Evolutionary conservation across 2,113 vertebrate genomes (phyloP).

Genomic region (Crypturellus undulatus): DNA sequence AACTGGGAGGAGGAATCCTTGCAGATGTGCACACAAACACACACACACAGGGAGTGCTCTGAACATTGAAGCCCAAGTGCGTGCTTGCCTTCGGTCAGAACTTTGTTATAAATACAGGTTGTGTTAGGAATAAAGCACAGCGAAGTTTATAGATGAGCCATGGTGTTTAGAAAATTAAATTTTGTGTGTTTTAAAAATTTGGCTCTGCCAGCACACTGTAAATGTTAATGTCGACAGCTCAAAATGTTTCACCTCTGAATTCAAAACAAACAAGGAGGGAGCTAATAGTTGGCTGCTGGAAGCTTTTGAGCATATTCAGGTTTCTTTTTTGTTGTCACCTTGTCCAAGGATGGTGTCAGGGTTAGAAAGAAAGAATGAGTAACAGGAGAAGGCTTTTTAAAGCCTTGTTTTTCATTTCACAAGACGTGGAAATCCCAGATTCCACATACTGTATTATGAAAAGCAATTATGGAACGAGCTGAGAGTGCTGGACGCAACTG

Average conservation of each 20-base stretch:
- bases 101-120: background rate
- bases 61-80: background rate
- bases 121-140: background rate
- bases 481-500: background rate
- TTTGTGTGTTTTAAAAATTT: background rate
- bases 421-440: background rate
- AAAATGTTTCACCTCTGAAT: background rate
- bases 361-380: background rate
- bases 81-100: background rate
- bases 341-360: background rate
- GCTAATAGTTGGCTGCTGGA: background rate
- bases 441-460: background rate
- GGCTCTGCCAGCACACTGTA: background rate
- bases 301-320: background rate
- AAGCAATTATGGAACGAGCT: background rate
- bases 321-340: background rate
- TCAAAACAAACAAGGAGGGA: background rate
- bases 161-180: background rate
- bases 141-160: background rate
- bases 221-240: background rate
- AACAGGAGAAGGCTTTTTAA: constrained; percentile 40
- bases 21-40: background rate
- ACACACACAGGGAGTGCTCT: background rate
- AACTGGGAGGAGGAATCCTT: background rate
- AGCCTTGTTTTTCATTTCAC: background rate